These are phyloP conservation scores for Dissostichus mawsoni DNA, from an alignment of 2,113 vertebrate genomes.

Conservation along the genomic window DNA sequence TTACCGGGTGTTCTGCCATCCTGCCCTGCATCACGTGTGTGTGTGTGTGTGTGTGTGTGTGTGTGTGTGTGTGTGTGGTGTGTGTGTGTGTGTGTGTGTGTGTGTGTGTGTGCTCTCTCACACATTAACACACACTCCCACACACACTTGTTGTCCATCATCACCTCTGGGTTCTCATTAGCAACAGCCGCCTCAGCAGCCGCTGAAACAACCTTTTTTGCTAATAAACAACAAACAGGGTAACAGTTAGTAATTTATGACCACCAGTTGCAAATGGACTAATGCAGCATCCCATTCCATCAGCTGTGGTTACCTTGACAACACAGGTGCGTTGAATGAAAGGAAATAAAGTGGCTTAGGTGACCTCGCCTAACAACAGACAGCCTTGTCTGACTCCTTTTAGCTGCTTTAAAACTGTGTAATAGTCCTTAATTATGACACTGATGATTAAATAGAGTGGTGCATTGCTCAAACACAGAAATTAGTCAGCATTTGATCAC, in stretches of 20 bases:
- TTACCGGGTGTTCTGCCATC: background rate
- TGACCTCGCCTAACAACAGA: constrained; percentile 5
- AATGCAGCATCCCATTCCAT: background rate
- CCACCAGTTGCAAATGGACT: constrained; percentile 3
- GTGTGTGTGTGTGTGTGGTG: too few species aligned
- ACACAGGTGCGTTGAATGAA: background rate
- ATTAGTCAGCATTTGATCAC: too few species aligned
- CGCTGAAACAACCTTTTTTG: background rate
- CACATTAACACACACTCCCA: constrained; percentile 21
- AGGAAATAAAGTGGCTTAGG: constrained; percentile 5
- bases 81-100: too few species aligned
- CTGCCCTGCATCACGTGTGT: background rate
- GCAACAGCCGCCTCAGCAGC: constrained; percentile 28
- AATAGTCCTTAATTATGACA: background rate
- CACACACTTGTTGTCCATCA: constrained; percentile 38
- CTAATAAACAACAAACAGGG: constrained; percentile 26
- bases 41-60: background rate
- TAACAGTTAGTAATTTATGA: constrained; percentile 26
- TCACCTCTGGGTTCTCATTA: constrained; percentile 22
- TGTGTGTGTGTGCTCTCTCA: too few species aligned
- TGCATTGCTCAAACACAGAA: too few species aligned
- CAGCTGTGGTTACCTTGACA: constrained; percentile 41
- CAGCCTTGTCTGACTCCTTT: background rate
- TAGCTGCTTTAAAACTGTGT: background rate
- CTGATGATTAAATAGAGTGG: background rate